Conservation (phyloP, 2,113 vertebrate species). For the Felis catus region F.catus_Fca126_mat1.0 CM031415.1:15674001-15674500, state of each 20-base stretch:
- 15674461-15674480: fast-evolving
- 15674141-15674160: no score
- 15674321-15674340: background rate
- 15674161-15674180: background rate
- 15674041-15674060: background rate
- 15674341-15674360: background rate
- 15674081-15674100: background rate
- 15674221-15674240: fast-evolving
- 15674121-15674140: fast-evolving
- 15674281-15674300: background rate
- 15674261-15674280: fast-evolving
- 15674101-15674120: background rate
- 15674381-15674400: background rate
- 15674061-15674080: background rate
- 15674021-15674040: background rate
- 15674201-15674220: background rate
- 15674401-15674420: background rate
- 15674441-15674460: no score
- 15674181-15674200: fast-evolving
- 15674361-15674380: background rate
- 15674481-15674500: no score
- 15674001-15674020: background rate
- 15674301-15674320: background rate
- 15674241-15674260: background rate
- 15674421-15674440: background rate